These are phyloP conservation scores for Thereva unica DNA, from an alignment of 2,888 invertebrate genomes.

Conservation along the genomic window DNA sequence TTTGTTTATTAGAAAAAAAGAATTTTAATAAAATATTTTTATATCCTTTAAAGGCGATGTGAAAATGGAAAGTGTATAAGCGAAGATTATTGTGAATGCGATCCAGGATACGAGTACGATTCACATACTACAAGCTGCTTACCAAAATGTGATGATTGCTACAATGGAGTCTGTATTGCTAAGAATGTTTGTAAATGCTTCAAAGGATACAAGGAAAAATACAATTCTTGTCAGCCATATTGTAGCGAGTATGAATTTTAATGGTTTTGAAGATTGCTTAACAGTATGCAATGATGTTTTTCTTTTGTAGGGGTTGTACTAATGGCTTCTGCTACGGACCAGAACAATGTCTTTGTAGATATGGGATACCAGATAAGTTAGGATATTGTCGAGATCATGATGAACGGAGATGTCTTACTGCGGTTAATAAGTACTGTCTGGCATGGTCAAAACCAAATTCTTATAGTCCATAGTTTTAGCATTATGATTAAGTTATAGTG, in stretches of 20 bases:
- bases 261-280: constrained; percentile 42
- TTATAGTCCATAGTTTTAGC: too few species aligned
- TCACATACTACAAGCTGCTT: constrained; percentile 47
- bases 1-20: too few species aligned
- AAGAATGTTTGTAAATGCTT: constrained; percentile 66
- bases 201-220: constrained; percentile 59
- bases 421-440: not conserved
- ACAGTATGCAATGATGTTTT: constrained; percentile 50
- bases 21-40: not conserved
- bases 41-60: constrained; percentile 44
- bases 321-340: constrained; percentile 59
- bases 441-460: not conserved
- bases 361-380: constrained; percentile 47
- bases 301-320: constrained; percentile 53
- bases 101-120: constrained; percentile 42
- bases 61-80: constrained; percentile 58
- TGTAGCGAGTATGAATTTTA: constrained; percentile 50
- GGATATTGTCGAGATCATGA: not conserved
- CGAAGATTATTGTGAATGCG: constrained; percentile 60
- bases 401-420: constrained; percentile 1
- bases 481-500: too few species aligned
- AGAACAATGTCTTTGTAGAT: constrained; percentile 60
- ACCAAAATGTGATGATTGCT: constrained; percentile 52
- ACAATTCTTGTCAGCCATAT: constrained; percentile 51
- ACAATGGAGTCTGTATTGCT: constrained; percentile 64